Evolutionary conservation across 1,140 invertebrate species (phyloP), one percentile per base, ranked within the genome.

Genomic region (Temnothorax longispinosus): DNA sequence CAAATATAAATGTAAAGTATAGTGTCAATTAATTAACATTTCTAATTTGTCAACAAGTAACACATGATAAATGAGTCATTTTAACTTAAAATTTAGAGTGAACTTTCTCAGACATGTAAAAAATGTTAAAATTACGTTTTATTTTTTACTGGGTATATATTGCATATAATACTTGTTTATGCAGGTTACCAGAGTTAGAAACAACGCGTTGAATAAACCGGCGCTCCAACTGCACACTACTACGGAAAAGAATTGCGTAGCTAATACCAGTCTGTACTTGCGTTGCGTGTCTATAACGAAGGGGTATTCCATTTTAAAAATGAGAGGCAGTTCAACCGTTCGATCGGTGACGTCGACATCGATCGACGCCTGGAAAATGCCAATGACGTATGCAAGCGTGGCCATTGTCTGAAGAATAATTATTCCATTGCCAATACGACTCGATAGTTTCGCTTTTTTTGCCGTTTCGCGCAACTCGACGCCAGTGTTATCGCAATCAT

Each of bases 271-370:
- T 15, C 27, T 72, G 27, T 82, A 82, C 11, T 72, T 56, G 52
- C 41, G 21, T 78, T 21, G 58, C 56, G 71, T 85, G 71, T 82
- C 52, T 47, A 82, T 60, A 15, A 72, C 52, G 78, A 82, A 82
- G 44, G 78, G 78, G 72, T 82, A 72, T 72, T 82, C 65, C 78
- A 82, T 82, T 82, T 58, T 82, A 38, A 82, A 60, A 38, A 72
- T 58, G 41, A 77, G 21, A 32, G 56, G 60, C 3, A 77, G 47
- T 8, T 85, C 74, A 32, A 11, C 27, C 27, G 60, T 64, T 76
- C 6, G 56, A 85, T 85, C 35, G 32, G 35, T 76, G 15, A 77
- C 13, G 44, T 76, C 56, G 7, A 3, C 44, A 10, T 64, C 56
- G 44, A 27, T 0, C 27, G 27, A 27, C 27, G 44, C 52, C 3